Base-by-base conservation (phyloP, 2,113 vertebrate genomes). In the Equus quagga region DNA sequence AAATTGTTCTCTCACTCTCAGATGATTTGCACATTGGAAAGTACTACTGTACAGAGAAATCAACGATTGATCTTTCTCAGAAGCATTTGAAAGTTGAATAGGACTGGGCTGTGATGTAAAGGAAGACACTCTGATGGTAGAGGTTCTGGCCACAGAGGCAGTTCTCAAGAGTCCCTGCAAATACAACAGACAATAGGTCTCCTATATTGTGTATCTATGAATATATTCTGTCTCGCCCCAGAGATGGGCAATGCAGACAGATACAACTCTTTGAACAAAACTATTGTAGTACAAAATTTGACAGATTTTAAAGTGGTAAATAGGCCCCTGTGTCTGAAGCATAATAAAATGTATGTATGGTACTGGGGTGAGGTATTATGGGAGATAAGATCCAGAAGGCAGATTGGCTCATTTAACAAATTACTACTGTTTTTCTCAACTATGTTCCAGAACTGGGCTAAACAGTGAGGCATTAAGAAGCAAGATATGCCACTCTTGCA, bases 1-100 rank as follows among this genome's bases (percentile, higher is more conserved):
- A 67, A 72, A 85, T 76, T 56, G 0, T 94, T 73, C 46, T 60
- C 7, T 82, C 13, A 31, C 8, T 56, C 8, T 85, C 9, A 91
- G 73, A 60, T 41, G 79, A 75, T 33, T 60, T 70, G 36, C 51
- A 44, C 1, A 69, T 8, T 70, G 56, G 13, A 83, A 89, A 95
- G 12, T 92, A 54, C 17, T 72, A 44, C 60, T 5, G 58, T 12
- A 1, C 26, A 92, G 49, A 51, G 24, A 94, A 86, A 44, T 82
- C 11, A 78, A 62, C 84, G 31, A n/a, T 46, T 73, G 49, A 49
- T 58, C 49, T 97, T 89, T 60, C 62, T 58, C 19, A 80, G 44
- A 95, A 97, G 15, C 79, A 28, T n/a, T 28, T 70, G 18, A 60
- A 96, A 72, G 46, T 84, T 97, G 72, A 89, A 62, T 56, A 78